Evolutionary conservation across 1,140 invertebrate genomes (phyloP), one percentile per base, ranked within the genome.

Genomic region (Himalopsyche phryganea): DNA sequence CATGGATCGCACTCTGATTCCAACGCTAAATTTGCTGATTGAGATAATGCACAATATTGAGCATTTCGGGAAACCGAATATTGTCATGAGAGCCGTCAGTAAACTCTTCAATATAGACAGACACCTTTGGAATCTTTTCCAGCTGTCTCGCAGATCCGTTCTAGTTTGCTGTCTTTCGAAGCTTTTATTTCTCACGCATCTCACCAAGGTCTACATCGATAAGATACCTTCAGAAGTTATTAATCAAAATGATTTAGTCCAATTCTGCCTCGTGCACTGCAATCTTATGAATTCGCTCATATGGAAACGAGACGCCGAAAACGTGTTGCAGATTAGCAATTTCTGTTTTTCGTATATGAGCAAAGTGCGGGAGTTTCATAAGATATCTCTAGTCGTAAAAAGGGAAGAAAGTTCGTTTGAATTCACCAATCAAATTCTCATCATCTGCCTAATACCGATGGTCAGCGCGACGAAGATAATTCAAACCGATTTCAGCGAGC

Each of bases 391-490:
- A 20, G 67, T 70, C 45, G 65, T 76, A 9, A 53, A 67, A 38
- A 70, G 73, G 5, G 69, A 73, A 28, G 69, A 73, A 14, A 68
- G 71, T 55, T 62, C 56, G 0, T 68, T 76, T 0, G 63, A 69
- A 14, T 80, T 80, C 58, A 71, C 76, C 46, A 79, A 81, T 66
- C 82, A 85, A 64, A 70, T 83, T 36, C 67, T 83, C n/a, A 69
- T 80, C 11, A 74, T 83, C 56, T 76, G 85, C 66, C 68, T 89
- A 18, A 63, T 87, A 9, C 87, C 87, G 0, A 67, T 81, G 15
- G 63, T 84, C 1, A 70, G 72, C 13, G 81, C 76, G 63, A 71
- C 77, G 49, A 80, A 65, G 65, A 70, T 68, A 60, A 74, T 71
- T 2, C 41, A 52, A 46, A 58, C 55, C 20, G 78, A 83, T 56